phyloP scores from a whole-genome alignment of 2,888 invertebrate genomes.

The Nomada ferruginata region DNA sequence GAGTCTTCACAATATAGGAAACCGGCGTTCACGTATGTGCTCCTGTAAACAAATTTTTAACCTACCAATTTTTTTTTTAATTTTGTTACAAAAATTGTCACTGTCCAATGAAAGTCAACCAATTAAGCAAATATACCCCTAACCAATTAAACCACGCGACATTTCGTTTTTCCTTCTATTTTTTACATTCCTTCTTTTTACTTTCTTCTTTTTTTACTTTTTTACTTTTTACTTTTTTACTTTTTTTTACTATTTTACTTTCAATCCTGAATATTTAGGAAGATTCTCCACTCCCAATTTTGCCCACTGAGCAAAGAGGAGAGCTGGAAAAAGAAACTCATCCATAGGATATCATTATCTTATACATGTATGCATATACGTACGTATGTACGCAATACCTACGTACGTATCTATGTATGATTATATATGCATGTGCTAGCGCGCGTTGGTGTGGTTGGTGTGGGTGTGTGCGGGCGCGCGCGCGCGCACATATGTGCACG shows the following conservation, averaged over 20 bases:
- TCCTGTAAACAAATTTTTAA: constrained; percentile 84
- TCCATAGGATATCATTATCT: constrained; percentile 82
- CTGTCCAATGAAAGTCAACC: constrained; percentile 81
- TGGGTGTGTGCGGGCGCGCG: background rate
- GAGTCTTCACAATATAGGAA: constrained; percentile 84
- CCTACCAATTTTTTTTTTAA: constrained; percentile 79
- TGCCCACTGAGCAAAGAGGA: constrained; percentile 94
- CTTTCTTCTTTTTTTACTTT: constrained; percentile 1
- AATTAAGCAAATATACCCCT: constrained; percentile 80
- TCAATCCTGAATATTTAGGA: constrained; percentile 76
- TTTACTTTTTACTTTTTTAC: background rate
- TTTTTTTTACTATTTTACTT: constrained; percentile 35
- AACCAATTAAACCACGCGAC: constrained; percentile 80
- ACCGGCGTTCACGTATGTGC: constrained; percentile 82
- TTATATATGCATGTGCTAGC: background rate
- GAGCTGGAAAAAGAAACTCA: constrained; percentile 90
- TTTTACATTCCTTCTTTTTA: constrained; percentile 23
- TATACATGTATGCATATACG: constrained; percentile 59
- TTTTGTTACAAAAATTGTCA: constrained; percentile 84
- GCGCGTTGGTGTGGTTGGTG: too few relatives aligned
- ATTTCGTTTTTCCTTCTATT: constrained; percentile 39
- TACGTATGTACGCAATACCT: constrained; percentile 1
- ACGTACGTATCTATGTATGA: background rate
- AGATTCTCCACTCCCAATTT: constrained; percentile 87
- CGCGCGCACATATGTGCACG: background rate